Percentiles rank a stretch among this genome's conserved stretches.
Evolutionary conservation across 2,797 vertebrate species (phyloP).

Genomic region (Phoxinus dragarum): DNA sequence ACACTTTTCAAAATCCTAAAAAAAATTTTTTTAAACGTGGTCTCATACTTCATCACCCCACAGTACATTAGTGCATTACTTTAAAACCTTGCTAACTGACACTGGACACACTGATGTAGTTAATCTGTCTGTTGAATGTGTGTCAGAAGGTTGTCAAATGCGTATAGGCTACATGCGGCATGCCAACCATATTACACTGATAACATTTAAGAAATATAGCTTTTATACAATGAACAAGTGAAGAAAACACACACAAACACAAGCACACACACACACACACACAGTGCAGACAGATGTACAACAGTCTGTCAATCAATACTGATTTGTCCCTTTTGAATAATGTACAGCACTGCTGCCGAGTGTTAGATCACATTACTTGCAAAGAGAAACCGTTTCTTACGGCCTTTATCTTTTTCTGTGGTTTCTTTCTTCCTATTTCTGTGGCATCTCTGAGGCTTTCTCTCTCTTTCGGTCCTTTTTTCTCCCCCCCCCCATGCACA

Average conservation of each 20-base stretch:
- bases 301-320: conserved; percentile 55
- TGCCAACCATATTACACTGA: neutral
- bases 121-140: conserved; percentile 3
- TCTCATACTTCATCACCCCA: neutral
- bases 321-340: conserved; percentile 74
- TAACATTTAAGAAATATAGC: neutral
- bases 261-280: neutral
- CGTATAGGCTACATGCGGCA: neutral
- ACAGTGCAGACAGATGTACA: conserved; percentile 3
- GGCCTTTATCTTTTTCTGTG: conserved; percentile 1
- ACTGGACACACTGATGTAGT: neutral
- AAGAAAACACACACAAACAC: neutral
- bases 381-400: neutral
- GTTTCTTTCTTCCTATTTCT: conserved; percentile 5
- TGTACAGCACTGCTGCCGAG: conserved; percentile 36
- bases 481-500: neutral
- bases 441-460: neutral
- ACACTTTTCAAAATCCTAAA: neutral
- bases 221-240: neutral
- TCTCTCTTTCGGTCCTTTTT: neutral
- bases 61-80: neutral
- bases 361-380: conserved; percentile 29
- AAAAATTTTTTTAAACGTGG: neutral
- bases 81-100: neutral
- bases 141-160: neutral